Base-by-base conservation (phyloP, 2,888 invertebrate species). In the Chalcis sispes region DNA sequence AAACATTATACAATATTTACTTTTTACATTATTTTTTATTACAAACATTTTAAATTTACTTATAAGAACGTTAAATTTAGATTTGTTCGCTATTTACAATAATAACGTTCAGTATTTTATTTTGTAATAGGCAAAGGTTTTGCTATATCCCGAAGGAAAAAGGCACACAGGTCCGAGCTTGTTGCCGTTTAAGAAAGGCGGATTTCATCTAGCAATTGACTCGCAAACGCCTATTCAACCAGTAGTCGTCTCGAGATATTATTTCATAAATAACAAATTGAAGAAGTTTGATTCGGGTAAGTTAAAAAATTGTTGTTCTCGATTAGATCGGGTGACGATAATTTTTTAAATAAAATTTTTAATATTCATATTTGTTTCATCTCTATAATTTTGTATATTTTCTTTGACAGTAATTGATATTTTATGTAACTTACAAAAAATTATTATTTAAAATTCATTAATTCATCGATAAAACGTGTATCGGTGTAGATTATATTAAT, bases 81-180 rank as follows among this genome's bases (percentile, higher is more conserved):
- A 50, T 50, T 50, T 7, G 50, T 20, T 20, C 20, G 2, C 4
- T 50, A 20, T 7, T 20, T 20, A 50, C 7, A 36, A 36, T n/a
- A n/a, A 36, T 36, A 36, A 36, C 36, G 4, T 36, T 36, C 10
- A 36, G 10, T 36, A 7, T 36, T 42, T 42, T 2, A 79, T 66
- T 79, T 77, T 72, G 72, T 89, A 89, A 18, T 89, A 94, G 93
- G 92, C 94, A 15, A 94, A 94, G 88, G 90, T 98, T 65, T 91
- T 96, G 86, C 91, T 98, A 77, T 98, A 97, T 88, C 98, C 98
- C 0, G 98, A 98, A 90, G 98, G 98, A 18, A 98, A 98, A 7
- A 91, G 98, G 78, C 93, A 94, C 85, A 91, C 92, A n/a, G 92
- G 92, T 2, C 94, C 93, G 36, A 92, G 92, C 29, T 89, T 98